phyloP scores from a whole-genome alignment of 2,888 invertebrate species.

The Drosophila multiciliata region DNA sequence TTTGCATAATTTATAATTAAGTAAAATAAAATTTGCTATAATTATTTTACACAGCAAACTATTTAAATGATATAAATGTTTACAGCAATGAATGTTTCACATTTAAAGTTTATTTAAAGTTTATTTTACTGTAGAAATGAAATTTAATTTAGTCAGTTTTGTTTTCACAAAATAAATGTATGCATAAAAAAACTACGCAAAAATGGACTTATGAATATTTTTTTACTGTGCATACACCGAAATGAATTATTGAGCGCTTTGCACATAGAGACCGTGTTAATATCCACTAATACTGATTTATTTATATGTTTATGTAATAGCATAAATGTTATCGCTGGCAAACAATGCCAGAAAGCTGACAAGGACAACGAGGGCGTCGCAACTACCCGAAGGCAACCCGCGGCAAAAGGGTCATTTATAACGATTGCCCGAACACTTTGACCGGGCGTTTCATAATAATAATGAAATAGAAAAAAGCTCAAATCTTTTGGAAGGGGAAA shows the following conservation, averaged over 20 bases:
- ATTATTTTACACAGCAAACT: neutral
- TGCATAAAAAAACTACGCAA: neutral
- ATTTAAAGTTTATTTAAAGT: neutral
- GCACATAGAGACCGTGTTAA: conserved; percentile 37
- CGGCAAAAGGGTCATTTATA: conserved; percentile 78
- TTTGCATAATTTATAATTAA: neutral
- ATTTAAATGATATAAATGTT: neutral
- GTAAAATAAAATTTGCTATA: neutral
- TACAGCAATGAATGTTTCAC: neutral
- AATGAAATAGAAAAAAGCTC: conserved; percentile 61
- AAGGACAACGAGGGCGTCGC: conserved; percentile 30
- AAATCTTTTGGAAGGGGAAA: conserved; percentile 5
- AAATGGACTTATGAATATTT: conserved; percentile 17
- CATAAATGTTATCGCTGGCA: conserved; percentile 76
- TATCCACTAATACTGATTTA: conserved; percentile 76
- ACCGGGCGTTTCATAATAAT: conserved; percentile 69
- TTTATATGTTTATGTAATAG: conserved; percentile 74
- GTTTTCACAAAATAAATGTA: neutral
- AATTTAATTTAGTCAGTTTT: neutral
- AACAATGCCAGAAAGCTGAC: conserved; percentile 59
- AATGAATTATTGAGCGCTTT: conserved; percentile 64
- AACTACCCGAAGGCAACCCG: conserved; percentile 44
- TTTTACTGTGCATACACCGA: conserved; percentile 33
- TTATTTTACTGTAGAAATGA: neutral
- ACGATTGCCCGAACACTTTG: conserved; percentile 54